Percentiles rank a stretch among this genome's conserved stretches.
Conservation (phyloP, 2,888 invertebrate genomes). For the Tridacna crocea region DNA sequence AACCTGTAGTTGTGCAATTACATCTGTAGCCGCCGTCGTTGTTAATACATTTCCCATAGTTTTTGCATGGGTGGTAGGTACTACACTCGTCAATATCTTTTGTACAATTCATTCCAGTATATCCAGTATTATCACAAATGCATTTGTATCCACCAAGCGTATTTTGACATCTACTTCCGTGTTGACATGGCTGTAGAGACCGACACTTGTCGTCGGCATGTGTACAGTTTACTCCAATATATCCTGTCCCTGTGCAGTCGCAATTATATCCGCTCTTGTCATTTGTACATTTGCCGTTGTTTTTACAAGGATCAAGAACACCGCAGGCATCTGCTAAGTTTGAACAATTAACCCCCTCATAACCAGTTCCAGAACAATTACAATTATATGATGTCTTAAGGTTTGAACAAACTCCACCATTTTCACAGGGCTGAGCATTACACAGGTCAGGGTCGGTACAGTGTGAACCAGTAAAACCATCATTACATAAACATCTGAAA, state of each 20-base stretch:
- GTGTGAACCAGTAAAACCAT: slow-evolving; percentile 27
- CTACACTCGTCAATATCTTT: slow-evolving; percentile 63
- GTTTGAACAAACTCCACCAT: slow-evolving; percentile 14
- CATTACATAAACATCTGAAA: slow-evolving; percentile 10
- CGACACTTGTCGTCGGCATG: slow-evolving; percentile 39
- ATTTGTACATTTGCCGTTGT: not conserved
- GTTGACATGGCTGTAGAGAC: not conserved
- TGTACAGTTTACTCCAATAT: slow-evolving; percentile 30
- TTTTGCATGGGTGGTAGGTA: slow-evolving; percentile 24
- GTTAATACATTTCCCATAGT: too few species aligned
- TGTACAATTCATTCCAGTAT: slow-evolving; percentile 56
- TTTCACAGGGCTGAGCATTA: slow-evolving; percentile 11
- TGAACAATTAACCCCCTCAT: not conserved
- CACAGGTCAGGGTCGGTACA: slow-evolving; percentile 38
- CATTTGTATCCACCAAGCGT: not conserved
- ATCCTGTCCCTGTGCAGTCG: not conserved
- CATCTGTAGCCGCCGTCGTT: not conserved
- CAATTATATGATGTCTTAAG: not conserved
- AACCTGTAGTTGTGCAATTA: not conserved
- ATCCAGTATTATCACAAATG: slow-evolving; percentile 25
- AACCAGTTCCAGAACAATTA: not conserved
- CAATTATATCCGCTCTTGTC: not conserved
- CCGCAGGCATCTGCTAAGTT: not conserved
- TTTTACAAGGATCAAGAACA: not conserved
- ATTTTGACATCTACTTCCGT: slow-evolving; percentile 6